phyloP scores from a whole-genome alignment of 2,113 vertebrate species.

The Phocoena sinus region DNA sequence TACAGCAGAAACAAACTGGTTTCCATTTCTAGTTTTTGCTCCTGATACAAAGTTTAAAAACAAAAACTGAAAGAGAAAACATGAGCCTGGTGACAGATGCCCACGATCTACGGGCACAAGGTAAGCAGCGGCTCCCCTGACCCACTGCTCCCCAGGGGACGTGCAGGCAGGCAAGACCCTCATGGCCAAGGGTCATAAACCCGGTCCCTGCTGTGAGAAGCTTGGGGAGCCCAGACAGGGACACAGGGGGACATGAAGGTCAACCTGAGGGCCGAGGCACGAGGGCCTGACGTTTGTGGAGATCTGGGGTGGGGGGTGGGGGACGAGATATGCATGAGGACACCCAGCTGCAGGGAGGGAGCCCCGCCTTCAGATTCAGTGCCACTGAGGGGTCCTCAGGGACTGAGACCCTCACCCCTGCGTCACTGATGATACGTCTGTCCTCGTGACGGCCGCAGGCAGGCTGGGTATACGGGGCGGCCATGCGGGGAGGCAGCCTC shows the following conservation, averaged over 20 bases:
- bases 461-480: not conserved
- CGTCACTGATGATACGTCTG: not conserved
- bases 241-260: too few species aligned
- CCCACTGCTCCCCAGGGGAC: rapidly evolving
- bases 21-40: not conserved
- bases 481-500: not conserved
- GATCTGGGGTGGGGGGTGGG: not conserved
- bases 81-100: rapidly evolving
- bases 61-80: not conserved
- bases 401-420: not conserved
- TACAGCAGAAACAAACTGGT: not conserved
- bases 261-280: rapidly evolving
- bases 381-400: not conserved
- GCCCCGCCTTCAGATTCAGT: too few species aligned
- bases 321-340: not conserved
- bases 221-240: not conserved
- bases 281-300: not conserved
- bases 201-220: not conserved
- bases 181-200: not conserved
- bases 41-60: not conserved
- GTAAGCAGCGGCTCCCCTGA: rapidly evolving
- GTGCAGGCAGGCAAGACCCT: rapidly evolving
- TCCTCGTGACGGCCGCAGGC: not conserved
- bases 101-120: rapidly evolving
- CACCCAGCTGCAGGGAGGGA: not conserved